Percentiles rank a stretch among this genome's conserved stretches.
phyloP scores from a whole-genome alignment of 2,797 vertebrate species.

The Melanogrammus aeglefinus region DNA sequence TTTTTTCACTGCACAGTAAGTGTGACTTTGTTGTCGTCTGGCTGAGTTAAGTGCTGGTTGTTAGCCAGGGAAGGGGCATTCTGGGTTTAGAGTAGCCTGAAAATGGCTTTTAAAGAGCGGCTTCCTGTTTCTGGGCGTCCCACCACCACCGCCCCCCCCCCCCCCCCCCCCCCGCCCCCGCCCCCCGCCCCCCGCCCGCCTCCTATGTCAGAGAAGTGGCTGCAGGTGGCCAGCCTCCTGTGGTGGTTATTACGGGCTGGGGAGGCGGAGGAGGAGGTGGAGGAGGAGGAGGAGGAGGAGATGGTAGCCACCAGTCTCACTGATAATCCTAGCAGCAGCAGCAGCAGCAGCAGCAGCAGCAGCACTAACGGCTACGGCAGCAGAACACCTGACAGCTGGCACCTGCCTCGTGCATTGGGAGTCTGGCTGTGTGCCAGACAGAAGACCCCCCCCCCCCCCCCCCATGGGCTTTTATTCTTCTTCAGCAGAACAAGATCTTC shows the following conservation, averaged over 20 bases:
- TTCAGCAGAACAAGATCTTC: no score
- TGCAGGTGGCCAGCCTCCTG: conserved; percentile 68
- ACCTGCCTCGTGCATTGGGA: conserved; percentile 59
- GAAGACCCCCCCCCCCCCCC: no score
- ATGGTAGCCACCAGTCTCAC: conserved; percentile 49
- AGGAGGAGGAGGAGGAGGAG: neutral
- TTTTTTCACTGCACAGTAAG: conserved; percentile 22
- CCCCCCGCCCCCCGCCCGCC: conserved; percentile 45
- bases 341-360: conserved; percentile 28
- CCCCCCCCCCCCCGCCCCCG: no score
- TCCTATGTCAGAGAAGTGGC: conserved; percentile 57
- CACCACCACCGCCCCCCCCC: no score
- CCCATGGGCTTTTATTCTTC: no score
- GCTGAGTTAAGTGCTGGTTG: conserved; percentile 63
- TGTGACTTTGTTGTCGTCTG: conserved; percentile 59
- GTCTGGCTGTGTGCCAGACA: neutral
- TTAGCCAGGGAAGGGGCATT: conserved; percentile 48
- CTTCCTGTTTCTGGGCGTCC: conserved; percentile 65
- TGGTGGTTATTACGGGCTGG: conserved; percentile 72
- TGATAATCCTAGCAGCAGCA: conserved; percentile 57
- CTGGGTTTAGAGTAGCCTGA: conserved; percentile 54
- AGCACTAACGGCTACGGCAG: conserved; percentile 18
- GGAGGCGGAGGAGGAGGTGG: conserved; percentile 8
- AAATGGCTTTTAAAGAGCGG: conserved; percentile 55
- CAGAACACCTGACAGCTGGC: conserved; percentile 77